Percentiles rank a stretch among this genome's conserved stretches.
Conservation (phyloP, 1,140 invertebrate genomes). For the Belonocnema kinseyi region DNA sequence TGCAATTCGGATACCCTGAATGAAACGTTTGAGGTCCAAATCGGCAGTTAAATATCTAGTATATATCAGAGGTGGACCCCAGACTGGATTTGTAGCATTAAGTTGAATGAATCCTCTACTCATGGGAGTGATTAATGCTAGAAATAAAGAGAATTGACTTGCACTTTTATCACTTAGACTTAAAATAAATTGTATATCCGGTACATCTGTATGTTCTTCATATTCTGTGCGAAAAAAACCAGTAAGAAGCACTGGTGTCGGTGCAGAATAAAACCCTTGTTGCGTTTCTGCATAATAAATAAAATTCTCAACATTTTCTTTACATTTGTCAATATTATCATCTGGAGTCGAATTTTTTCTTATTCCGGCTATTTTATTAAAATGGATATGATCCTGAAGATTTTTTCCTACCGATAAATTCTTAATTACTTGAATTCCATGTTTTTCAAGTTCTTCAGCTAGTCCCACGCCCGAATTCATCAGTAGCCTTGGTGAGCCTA, state of each 20-base stretch:
- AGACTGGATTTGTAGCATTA: background rate
- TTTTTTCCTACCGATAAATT: constrained; percentile 49
- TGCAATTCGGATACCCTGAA: no score
- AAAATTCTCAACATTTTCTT: constrained; percentile 2
- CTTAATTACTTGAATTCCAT: no score
- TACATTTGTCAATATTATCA: background rate
- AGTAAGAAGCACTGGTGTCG: background rate
- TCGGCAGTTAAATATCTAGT: no score
- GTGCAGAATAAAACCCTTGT: constrained; percentile 24
- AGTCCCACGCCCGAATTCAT: constrained; percentile 68
- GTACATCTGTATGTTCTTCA: background rate
- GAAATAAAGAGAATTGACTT: background rate
- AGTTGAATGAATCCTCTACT: background rate
- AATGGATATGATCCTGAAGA: constrained; percentile 76
- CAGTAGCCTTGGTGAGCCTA: constrained; percentile 73
- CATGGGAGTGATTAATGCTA: background rate
- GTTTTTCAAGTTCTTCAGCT: constrained; percentile 58
- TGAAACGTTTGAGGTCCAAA: no score
- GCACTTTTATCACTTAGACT: background rate
- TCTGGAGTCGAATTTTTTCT: background rate
- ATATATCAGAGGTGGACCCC: background rate
- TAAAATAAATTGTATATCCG: constrained; percentile 35
- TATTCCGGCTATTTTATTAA: background rate
- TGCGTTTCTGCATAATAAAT: constrained; percentile 31
- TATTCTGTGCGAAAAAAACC: constrained; percentile 25